Evolutionary conservation across 2,113 vertebrate genomes (phyloP).

Genomic region (Bagarius yarrelli): DNA sequence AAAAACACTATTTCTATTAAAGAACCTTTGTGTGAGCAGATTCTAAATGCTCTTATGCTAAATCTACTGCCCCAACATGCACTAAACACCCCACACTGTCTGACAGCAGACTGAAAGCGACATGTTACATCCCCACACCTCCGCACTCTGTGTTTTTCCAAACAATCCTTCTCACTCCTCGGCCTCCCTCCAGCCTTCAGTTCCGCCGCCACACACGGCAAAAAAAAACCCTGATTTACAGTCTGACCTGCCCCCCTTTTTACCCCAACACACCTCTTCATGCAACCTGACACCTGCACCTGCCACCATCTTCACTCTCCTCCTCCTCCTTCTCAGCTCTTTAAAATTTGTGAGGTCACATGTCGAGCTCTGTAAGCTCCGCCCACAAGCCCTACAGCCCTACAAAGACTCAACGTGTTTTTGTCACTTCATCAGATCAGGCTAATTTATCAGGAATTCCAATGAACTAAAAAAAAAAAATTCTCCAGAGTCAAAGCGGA

Average conservation of each 20-base stretch:
- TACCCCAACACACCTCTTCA: constrained; percentile 53
- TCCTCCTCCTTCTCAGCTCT: constrained; percentile 40
- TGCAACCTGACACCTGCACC: constrained; percentile 57
- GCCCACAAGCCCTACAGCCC: constrained; percentile 56
- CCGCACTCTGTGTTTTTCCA: constrained; percentile 15
- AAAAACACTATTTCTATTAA: no score
- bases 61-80: no score
- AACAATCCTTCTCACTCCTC: constrained; percentile 10
- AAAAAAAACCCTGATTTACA: constrained; percentile 25
- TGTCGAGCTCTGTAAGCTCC: constrained; percentile 50
- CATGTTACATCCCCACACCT: constrained; percentile 32
- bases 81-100: neutral
- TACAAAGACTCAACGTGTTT: constrained; percentile 40
- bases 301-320: constrained; percentile 45
- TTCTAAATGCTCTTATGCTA: no score
- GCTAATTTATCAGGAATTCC: constrained; percentile 50
- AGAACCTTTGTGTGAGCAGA: neutral
- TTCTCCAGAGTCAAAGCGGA: constrained; percentile 27
- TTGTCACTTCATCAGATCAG: constrained; percentile 60
- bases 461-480: constrained; percentile 31
- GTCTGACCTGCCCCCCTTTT: constrained; percentile 49
- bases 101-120: constrained; percentile 1
- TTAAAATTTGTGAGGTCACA: constrained; percentile 48
- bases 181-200: constrained; percentile 17
- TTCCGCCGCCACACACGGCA: constrained; percentile 1